Base-by-base conservation (phyloP, 1,140 invertebrate species). In the Metaphire vulgaris region DNA sequence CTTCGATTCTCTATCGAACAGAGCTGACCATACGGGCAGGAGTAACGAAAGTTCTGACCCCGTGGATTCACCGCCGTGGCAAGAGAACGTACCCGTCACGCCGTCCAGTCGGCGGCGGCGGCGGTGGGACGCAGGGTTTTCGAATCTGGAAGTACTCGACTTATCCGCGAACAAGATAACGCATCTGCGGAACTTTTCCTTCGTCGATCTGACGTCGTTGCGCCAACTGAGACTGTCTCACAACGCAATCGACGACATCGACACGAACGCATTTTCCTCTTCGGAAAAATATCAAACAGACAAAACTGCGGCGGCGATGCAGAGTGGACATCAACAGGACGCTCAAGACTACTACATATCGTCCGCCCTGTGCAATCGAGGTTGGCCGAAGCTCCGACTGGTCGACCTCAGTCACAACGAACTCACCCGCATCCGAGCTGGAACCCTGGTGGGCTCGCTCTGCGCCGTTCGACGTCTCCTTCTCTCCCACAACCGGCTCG, bases 401-500 rank as follows among this genome's bases (percentile, higher is more conserved):
- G 41, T 56, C 6, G 41, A 56, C 41, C 41, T 56, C 6, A 56
- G 41, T 56, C 41, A 56, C 41, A 56, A 56, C 41, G 21, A 56
- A 6, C 41, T 56, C 6, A 12, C 41, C 6, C 21, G 21, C 41
- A 56, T 56, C 41, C 6, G 41, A 56, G 41, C 6, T 21, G 41
- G 41, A 21, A 21, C 41, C 41, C 41, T 56, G 41, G 21, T 6
- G 6, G 41, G 41, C 6, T 6, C 69, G 33, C 1, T 71, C 2
- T 31, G 69, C 33, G 26, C 69, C 1, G 28, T 71, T 26, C 30
- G 1, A 1, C 26, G 33, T n/a, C 30, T 71, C 6, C 6, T 29
- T 6, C 33, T 76, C n/a, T 30, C 67, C 30, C 74, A 70, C 33
- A 71, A 76, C 74, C 28, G 33, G n/a, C 67, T 76, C 32, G 31